Percentiles rank a stretch among this genome's conserved stretches.
Evolutionary conservation across 2,888 invertebrate species (phyloP).

Genomic region (Ochlodes sylvanus): DNA sequence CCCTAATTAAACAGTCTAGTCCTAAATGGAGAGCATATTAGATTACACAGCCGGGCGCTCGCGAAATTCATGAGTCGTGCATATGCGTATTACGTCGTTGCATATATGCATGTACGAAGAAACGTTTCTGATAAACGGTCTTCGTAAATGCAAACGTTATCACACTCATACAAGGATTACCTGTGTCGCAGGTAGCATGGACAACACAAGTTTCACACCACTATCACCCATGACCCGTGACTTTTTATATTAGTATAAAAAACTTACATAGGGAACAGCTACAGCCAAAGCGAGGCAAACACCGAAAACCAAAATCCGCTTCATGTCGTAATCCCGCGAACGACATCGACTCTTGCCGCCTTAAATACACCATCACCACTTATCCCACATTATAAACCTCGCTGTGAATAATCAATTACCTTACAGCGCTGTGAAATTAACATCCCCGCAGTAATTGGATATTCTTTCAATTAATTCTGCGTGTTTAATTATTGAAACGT

Average conservation of each 20-base stretch:
- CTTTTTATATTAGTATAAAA: no score
- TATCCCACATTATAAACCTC: conserved; percentile 1
- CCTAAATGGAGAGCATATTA: conserved; percentile 14
- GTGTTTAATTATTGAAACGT: conserved; percentile 8
- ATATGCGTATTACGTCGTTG: neutral
- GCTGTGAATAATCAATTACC: neutral
- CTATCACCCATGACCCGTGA: no score
- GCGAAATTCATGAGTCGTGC: conserved; percentile 6
- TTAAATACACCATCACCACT: neutral
- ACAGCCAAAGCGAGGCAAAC: neutral
- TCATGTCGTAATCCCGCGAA: neutral
- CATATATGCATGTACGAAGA: neutral
- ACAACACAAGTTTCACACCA: neutral
- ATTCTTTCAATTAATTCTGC: conserved; percentile 7
- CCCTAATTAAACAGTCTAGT: conserved; percentile 21
- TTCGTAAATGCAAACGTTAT: no score
- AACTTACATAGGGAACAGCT: conserved; percentile 16
- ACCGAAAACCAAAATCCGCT: conserved; percentile 16
- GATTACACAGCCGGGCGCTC: conserved; percentile 16
- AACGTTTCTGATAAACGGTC: no score
- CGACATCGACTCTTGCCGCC: neutral
- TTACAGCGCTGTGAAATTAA: neutral
- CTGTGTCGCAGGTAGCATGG: no score
- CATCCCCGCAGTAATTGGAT: neutral
- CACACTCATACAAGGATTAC: no score